Evolutionary conservation across 2,797 vertebrate genomes (phyloP).

Genomic region (Oreonectes daqikongensis): DNA sequence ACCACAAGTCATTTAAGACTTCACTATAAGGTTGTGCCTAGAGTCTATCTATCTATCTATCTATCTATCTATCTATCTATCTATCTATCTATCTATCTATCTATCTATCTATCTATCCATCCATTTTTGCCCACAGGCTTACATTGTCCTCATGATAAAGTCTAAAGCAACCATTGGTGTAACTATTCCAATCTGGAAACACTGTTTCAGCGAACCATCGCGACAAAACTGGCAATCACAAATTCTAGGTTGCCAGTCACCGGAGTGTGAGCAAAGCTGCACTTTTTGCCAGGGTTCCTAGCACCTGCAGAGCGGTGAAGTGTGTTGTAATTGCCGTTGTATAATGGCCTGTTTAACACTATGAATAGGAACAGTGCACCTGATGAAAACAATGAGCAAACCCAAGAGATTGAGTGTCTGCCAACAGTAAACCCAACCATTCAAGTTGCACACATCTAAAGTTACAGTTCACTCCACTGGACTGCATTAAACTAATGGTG

Average conservation of each 20-base stretch:
- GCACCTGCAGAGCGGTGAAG: constrained; percentile 67
- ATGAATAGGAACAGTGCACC: constrained; percentile 67
- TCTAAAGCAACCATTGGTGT: not conserved
- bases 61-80: not conserved
- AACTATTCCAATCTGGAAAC: constrained; percentile 34
- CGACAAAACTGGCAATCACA: constrained; percentile 32
- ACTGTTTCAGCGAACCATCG: constrained; percentile 11
- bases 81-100: not conserved
- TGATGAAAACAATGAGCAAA: constrained; percentile 61
- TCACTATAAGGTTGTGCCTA: constrained; percentile 17
- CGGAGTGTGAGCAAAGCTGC: constrained; percentile 28
- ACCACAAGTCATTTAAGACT: constrained; percentile 39
- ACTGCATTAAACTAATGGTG: constrained; percentile 72
- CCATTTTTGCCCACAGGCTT: constrained; percentile 4
- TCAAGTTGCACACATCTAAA: constrained; percentile 59
- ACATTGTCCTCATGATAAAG: not conserved
- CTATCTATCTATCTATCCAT: not conserved
- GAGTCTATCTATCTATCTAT: constrained; percentile 9
- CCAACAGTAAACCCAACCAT: constrained; percentile 63
- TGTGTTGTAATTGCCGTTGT: constrained; percentile 56
- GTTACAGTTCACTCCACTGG: constrained; percentile 62
- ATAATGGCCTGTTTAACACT: constrained; percentile 67
- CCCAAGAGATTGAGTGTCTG: constrained; percentile 67
- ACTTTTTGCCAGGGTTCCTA: constrained; percentile 54
- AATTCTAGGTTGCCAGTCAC: constrained; percentile 38